Percentiles rank a stretch among this genome's conserved stretches.
Evolutionary conservation across 2,113 vertebrate species (phyloP).

Genomic region (Lepidothrix coronata): DNA sequence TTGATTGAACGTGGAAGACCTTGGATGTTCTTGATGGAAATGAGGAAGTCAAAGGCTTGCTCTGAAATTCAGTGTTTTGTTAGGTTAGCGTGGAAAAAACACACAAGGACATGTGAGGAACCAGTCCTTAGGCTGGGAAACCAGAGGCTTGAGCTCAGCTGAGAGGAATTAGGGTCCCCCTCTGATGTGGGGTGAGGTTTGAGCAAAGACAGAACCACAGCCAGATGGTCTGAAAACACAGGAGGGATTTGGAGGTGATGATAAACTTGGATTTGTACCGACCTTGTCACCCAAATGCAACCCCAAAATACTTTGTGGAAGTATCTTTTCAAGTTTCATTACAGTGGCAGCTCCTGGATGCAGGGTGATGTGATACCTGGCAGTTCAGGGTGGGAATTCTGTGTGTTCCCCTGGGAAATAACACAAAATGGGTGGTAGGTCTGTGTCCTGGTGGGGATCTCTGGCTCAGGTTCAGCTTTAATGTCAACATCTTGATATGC

Average conservation of each 20-base stretch:
- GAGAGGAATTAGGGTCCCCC: neutral
- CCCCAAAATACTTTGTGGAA: neutral
- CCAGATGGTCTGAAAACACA: neutral
- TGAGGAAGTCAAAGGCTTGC: neutral
- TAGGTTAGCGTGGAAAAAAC: neutral
- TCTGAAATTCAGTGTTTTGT: neutral
- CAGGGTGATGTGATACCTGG: neutral
- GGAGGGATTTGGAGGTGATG: neutral
- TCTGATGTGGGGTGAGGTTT: neutral
- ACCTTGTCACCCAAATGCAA: neutral
- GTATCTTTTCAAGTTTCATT: neutral
- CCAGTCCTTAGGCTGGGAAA: neutral
- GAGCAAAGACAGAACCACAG: neutral
- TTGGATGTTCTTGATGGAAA: neutral
- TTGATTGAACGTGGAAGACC: neutral
- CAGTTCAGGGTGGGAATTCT: neutral
- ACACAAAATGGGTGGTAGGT: neutral
- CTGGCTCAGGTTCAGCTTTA: neutral
- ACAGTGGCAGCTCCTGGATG: neutral
- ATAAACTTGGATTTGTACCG: neutral
- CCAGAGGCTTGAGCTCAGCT: neutral
- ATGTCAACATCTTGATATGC: neutral
- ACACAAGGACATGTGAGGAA: fast-evolving
- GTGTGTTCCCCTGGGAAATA: neutral
- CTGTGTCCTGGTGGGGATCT: neutral